Percentiles rank a stretch among this genome's conserved stretches.
phyloP scores from a whole-genome alignment of 64 coral and sea anemone species.

The Dendronephthya gigantea region DNA sequence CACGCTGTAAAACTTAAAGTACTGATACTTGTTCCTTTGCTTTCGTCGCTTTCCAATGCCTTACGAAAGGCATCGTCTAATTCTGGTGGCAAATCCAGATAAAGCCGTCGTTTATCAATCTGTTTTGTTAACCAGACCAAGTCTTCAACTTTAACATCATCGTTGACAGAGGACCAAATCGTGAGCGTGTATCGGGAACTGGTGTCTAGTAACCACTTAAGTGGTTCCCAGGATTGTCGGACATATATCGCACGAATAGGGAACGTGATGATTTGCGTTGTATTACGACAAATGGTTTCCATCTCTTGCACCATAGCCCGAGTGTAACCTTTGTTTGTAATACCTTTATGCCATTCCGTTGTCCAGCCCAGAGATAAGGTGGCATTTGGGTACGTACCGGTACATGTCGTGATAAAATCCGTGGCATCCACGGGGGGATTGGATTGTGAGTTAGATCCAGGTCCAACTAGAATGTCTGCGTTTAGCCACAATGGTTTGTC shows the following conservation, averaged over 20 bases:
- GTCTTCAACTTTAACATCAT: not conserved
- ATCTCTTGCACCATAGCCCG: not conserved
- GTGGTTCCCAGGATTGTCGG: not conserved
- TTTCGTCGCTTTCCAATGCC: not conserved
- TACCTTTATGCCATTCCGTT: not conserved
- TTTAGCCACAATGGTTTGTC: not conserved
- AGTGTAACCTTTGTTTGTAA: not conserved
- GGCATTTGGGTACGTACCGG: not conserved
- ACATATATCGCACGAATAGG: conserved; percentile 1
- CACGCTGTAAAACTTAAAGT: not conserved
- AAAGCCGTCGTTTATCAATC: conserved; percentile 4
- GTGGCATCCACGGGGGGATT: not conserved
- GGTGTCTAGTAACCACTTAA: not conserved
- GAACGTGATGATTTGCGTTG: not conserved
- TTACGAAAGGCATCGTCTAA: not conserved
- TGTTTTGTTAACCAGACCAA: conserved; percentile 2
- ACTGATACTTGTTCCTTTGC: not conserved
- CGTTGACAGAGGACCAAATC: not conserved
- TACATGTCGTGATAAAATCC: not conserved
- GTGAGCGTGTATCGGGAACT: not conserved
- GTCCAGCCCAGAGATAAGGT: conserved; percentile 2
- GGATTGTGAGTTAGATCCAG: not conserved
- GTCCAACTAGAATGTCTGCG: not conserved
- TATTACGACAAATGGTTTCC: not conserved
- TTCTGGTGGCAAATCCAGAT: not conserved